phyloP scores from a whole-genome alignment of 2,113 vertebrate species.

The Lynx canadensis region DNA sequence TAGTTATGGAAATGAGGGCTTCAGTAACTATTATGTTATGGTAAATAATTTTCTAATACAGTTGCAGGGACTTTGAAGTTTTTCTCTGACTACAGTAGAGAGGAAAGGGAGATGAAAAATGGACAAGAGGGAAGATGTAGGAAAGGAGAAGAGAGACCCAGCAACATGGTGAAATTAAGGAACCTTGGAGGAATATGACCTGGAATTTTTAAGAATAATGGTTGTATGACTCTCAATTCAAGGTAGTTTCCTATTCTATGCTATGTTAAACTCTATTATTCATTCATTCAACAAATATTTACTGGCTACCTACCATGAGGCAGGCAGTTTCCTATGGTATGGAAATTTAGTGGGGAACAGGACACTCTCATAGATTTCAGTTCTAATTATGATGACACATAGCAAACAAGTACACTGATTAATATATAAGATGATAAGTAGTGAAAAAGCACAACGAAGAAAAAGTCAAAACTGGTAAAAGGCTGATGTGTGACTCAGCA shows the following conservation, averaged over 20 bases:
- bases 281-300: not conserved
- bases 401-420: not conserved
- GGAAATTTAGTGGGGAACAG: not conserved
- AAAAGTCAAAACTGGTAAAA: not conserved
- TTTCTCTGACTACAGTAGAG: not conserved
- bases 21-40: not conserved
- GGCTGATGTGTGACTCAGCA: fast-evolving
- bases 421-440: not conserved
- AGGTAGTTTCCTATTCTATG: not conserved
- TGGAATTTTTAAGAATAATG: not conserved
- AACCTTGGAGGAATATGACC: not conserved
- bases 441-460: not conserved
- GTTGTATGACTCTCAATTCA: not conserved
- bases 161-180: not conserved
- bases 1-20: not conserved
- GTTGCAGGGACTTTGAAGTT: not conserved
- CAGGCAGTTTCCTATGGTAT: not conserved
- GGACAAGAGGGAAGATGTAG: not conserved
- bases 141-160: not conserved
- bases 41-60: not conserved
- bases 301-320: not conserved
- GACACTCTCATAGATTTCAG: not conserved
- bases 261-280: not conserved
- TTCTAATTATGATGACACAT: not conserved
- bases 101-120: not conserved